A percentile compares a stretch with the other conserved stretches of the same genome.
Evolutionary conservation across 2,113 vertebrate genomes (phyloP).

Genomic region (Eurystomus gularis): DNA sequence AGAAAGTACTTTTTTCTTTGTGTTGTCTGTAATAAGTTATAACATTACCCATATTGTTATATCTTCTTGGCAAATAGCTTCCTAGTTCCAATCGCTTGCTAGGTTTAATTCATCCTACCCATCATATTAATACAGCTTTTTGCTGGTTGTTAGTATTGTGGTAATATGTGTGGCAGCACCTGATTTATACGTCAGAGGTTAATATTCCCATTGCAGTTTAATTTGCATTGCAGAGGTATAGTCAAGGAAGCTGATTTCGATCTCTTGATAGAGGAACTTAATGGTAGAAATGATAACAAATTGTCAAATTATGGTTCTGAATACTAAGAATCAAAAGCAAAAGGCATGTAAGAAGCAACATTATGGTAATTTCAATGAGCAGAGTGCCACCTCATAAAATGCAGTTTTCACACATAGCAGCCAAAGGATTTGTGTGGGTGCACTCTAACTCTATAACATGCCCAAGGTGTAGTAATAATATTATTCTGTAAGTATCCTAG

Average conservation of each 20-base stretch:
- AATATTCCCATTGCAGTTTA: neutral
- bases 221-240: neutral
- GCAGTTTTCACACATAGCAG: neutral
- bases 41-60: neutral
- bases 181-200: neutral
- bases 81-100: neutral
- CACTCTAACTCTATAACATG: neutral
- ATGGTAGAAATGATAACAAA: neutral
- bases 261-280: neutral
- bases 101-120: neutral
- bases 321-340: neutral
- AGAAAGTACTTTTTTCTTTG: neutral
- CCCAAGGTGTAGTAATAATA: neutral
- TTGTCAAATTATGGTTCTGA: neutral
- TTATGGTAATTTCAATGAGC: neutral
- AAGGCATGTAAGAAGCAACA: neutral
- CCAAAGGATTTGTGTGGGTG: neutral
- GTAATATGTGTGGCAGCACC: neutral
- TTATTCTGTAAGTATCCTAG: neutral
- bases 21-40: neutral
- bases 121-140: neutral
- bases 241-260: neutral
- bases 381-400: neutral
- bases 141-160: neutral
- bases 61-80: neutral